These are phyloP conservation scores for Vanessa tameamea DNA, from an alignment of 1,140 invertebrate genomes.

Conservation along the genomic window DNA sequence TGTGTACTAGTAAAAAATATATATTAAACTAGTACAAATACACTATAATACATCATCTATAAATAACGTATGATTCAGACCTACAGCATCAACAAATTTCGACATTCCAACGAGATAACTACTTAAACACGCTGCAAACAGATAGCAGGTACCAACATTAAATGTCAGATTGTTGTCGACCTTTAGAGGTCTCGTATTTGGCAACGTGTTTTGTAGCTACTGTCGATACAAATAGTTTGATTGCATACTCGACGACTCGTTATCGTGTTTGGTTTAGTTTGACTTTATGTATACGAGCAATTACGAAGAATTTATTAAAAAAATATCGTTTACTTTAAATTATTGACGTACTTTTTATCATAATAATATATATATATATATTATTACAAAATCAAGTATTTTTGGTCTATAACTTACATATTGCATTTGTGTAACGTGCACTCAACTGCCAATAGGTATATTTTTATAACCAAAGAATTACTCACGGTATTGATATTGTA, in stretches of 20 bases:
- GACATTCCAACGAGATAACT: neutral
- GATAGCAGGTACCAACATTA: conserved; percentile 7
- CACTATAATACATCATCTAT: no score
- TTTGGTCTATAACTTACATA: no score
- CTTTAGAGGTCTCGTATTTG: conserved; percentile 27
- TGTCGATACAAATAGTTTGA: neutral
- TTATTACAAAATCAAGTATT: no score
- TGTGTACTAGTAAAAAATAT: no score
- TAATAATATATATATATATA: no score
- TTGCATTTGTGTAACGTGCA: no score
- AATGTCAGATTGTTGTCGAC: conserved; percentile 25
- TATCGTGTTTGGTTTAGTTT: no score
- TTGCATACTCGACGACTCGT: neutral
- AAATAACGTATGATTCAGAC: neutral
- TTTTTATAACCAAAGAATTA: neutral
- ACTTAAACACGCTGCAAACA: neutral
- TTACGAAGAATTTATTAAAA: no score
- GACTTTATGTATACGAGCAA: no score
- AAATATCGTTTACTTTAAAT: no score
- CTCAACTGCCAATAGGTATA: neutral
- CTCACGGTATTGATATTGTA: neutral
- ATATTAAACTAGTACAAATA: no score
- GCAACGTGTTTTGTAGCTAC: conserved; percentile 6
- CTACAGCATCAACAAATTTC: neutral
- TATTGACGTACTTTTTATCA: no score